These are phyloP conservation scores for Meles meles DNA, from an alignment of 2,113 vertebrate genomes.

Conservation along the genomic window DNA sequence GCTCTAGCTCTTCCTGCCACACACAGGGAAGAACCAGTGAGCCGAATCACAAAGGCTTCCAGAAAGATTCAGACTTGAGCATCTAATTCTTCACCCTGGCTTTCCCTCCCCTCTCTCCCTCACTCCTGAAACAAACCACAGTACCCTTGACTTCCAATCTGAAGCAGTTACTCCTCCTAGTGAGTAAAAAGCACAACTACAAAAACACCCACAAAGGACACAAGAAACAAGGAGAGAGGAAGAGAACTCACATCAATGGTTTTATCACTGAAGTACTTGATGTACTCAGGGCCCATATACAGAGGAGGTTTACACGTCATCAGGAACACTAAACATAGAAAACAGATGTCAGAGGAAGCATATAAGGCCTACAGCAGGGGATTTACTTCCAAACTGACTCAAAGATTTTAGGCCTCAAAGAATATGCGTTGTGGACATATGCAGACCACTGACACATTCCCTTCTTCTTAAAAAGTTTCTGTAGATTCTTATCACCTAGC, in stretches of 20 bases:
- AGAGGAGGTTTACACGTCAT: slow-evolving; percentile 96
- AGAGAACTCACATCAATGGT: slow-evolving; percentile 92
- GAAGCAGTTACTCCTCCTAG: background rate
- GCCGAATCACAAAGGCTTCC: background rate
- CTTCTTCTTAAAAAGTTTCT: background rate
- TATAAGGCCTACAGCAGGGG: background rate
- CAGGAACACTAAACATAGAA: slow-evolving; percentile 88
- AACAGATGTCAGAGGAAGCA: background rate
- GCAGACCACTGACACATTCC: background rate
- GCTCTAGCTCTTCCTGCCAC: slow-evolving; percentile 91
- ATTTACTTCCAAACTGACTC: background rate
- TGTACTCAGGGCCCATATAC: slow-evolving; percentile 96
- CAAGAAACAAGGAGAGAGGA: background rate
- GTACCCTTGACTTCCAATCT: background rate
- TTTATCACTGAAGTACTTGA: slow-evolving; percentile 96
- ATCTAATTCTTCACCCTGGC: background rate
- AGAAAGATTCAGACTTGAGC: background rate
- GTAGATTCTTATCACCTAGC: background rate
- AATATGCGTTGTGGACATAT: background rate
- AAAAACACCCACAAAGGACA: background rate
- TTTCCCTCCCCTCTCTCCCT: background rate
- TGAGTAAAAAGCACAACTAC: background rate
- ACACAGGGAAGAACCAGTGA: background rate
- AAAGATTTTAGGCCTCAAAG: background rate
- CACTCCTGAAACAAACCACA: background rate